Percentiles rank a stretch among this genome's conserved stretches.
phyloP scores from a whole-genome alignment of 2,113 vertebrate genomes.

The Strix uralensis region DNA sequence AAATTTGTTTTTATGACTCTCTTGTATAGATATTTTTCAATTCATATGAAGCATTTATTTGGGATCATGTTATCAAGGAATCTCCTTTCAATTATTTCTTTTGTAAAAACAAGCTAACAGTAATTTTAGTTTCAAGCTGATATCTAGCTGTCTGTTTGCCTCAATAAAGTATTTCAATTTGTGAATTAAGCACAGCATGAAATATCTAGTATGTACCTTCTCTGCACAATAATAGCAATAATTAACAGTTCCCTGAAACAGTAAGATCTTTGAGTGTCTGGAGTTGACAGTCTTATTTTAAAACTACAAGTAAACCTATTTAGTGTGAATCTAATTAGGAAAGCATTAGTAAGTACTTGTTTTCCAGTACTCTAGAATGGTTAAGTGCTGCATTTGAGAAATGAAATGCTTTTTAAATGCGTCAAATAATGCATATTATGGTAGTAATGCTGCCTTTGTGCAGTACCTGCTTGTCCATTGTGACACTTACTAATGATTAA shows the following conservation, averaged over 20 bases:
- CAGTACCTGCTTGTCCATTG: neutral
- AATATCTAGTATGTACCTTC: neutral
- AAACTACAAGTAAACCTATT: constrained; percentile 47
- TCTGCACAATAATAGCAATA: neutral
- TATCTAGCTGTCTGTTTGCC: constrained; percentile 47
- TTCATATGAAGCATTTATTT: neutral
- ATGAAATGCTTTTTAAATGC: constrained; percentile 35
- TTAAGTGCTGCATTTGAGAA: constrained; percentile 42
- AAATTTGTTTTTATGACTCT: neutral
- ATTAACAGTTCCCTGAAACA: neutral
- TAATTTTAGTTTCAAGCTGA: constrained; percentile 59
- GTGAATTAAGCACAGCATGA: constrained; percentile 49
- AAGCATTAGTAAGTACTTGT: constrained; percentile 47
- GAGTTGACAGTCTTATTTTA: constrained; percentile 28
- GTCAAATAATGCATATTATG: neutral
- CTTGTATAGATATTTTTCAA: neutral
- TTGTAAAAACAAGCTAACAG: constrained; percentile 17
- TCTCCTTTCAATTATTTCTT: constrained; percentile 1
- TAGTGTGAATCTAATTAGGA: constrained; percentile 48
- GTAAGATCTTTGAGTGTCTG: neutral
- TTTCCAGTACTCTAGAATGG: constrained; percentile 9
- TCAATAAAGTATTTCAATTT: constrained; percentile 55
- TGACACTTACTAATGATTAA: neutral
- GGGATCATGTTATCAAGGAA: neutral
- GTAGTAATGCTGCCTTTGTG: neutral